Base-by-base conservation (phyloP, 1,140 invertebrate species). In the Drosophila navojoa region DNA sequence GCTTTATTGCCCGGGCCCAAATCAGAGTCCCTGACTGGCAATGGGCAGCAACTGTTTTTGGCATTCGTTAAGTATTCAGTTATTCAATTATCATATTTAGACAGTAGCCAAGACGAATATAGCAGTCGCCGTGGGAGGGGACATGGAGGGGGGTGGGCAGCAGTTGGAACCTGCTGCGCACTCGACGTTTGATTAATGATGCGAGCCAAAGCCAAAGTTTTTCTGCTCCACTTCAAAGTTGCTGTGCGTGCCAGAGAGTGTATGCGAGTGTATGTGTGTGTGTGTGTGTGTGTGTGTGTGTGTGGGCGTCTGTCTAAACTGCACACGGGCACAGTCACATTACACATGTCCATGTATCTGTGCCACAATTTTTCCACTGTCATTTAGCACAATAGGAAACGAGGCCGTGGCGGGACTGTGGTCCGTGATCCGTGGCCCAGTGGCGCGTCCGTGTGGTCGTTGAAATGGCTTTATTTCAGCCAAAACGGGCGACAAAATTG, bases 111-210 rank as follows among this genome's bases (percentile, higher is more conserved):
- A 29, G 35, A 15, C 15, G 42, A 57, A 32, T 15, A 16, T 29
- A 29, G 27, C 27, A 4, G 27, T 29, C 25, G 5, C 19, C 1
- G 19, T 5, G 27, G 2, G 4, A 4, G 7, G 27, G 2, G 4
- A 4, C 5, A 4, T 22, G 19, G 19, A 4, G n/a, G n/a, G n/a
- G n/a, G n/a, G n/a, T n/a, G n/a, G n/a, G 27, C 16, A 13, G 29
- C 1, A 40, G 58, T 4, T 3, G 29, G 19, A 66, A 52, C 54
- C 60, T 49, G 16, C 27, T n/a, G 57, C 61, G 61, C 40, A 66
- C 76, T 79, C 61, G 60, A 74, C 64, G 62, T 61, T 77, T 79
- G 77, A 79, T 79, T 75, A 80, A 80, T 78, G 77, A 76, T 75
- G 53, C 22, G 35, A 50, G 47, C 59, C 35, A 42, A 38, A 19